These are phyloP conservation scores for Aradus depressus DNA, from an alignment of 2,888 invertebrate genomes.

Conservation along the genomic window DNA sequence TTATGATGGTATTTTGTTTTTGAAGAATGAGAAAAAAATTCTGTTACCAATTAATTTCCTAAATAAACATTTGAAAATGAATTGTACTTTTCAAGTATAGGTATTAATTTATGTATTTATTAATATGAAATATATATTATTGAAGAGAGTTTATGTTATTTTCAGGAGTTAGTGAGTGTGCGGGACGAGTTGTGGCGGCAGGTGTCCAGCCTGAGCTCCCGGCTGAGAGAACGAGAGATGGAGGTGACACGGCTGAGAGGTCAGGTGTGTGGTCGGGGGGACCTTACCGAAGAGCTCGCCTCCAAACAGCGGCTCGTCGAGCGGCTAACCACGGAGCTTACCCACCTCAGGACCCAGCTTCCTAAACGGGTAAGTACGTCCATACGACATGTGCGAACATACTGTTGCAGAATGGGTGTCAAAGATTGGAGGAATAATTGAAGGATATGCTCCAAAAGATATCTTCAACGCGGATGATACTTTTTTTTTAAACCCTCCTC, in stretches of 20 bases:
- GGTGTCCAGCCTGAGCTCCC: conserved; percentile 39
- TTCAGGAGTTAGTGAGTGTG: conserved; percentile 44
- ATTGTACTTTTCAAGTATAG: too few relatives aligned
- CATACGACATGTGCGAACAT: too few relatives aligned
- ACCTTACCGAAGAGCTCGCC: conserved; percentile 69
- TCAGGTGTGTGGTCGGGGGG: conserved; percentile 38
- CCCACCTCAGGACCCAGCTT: conserved; percentile 71
- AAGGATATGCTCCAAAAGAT: too few relatives aligned
- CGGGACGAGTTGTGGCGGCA: conserved; percentile 45
- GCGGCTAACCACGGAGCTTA: conserved; percentile 68
- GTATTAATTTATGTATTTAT: neutral
- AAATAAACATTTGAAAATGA: too few relatives aligned
- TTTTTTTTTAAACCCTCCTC: too few relatives aligned
- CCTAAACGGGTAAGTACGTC: too few relatives aligned
- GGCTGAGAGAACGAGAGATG: conserved; percentile 44
- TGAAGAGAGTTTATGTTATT: conserved; percentile 13
- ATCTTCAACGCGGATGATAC: too few relatives aligned
- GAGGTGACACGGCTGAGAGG: conserved; percentile 46
- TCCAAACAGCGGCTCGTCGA: conserved; percentile 79
- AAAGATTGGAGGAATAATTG: too few relatives aligned
- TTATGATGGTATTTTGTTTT: too few relatives aligned
- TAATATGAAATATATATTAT: neutral
- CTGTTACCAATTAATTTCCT: too few relatives aligned
- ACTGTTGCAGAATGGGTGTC: too few relatives aligned
- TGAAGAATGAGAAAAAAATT: too few relatives aligned